Evolutionary conservation across 2,888 invertebrate genomes (phyloP), one percentile per base, ranked within the genome.

Genomic region (Ophion ellenae): DNA sequence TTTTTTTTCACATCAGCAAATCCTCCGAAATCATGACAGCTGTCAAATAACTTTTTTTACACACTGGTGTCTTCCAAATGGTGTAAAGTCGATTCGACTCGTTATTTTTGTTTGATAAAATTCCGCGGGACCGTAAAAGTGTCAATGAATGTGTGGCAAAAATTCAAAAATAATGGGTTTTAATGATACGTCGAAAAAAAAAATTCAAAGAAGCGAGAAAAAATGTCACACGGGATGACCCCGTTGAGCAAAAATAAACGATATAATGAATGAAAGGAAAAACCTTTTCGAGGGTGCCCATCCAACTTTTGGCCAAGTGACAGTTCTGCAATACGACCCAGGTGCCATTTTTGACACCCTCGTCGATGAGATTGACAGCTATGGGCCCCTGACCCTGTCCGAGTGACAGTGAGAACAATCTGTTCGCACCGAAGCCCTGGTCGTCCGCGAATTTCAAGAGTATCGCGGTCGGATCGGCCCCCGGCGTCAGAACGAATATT

Each of bases 251-350:
- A 57, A 75, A 53, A 45, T 67, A 73, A 75, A 66, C 3, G 17
- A 45, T 20, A 20, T 66, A 67, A n/a, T 17, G 17, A 63, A 63
- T 20, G 64, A 53, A 32, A 47, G 70, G 28, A n/a, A 32, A 32
- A 94, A 97, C 97, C 95, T 97, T 97, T 94, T 99, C 99, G 88
- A 99, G 94, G 83, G 96, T 96, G 0, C 97, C 97, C 98, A 99
- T 98, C 96, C 98, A 99, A 91, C 98, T 98, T 90, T 98, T 97
- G 2, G 98, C 99, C 91, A 99, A 95, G 93, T 99, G 99, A 93
- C 99, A 99, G 94, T 99, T 99, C 94, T 99, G 99, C 84, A 99
- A 94, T 24, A 98, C 96, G 0, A 99, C 98, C 99, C 99, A 99
- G 66, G 97, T 97, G 2, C 99, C 99, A 89, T 96, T 96, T 90